Evolutionary conservation across 2,888 invertebrate genomes (phyloP), one percentile per base, ranked within the genome.

Genomic region (Hyles lineata): DNA sequence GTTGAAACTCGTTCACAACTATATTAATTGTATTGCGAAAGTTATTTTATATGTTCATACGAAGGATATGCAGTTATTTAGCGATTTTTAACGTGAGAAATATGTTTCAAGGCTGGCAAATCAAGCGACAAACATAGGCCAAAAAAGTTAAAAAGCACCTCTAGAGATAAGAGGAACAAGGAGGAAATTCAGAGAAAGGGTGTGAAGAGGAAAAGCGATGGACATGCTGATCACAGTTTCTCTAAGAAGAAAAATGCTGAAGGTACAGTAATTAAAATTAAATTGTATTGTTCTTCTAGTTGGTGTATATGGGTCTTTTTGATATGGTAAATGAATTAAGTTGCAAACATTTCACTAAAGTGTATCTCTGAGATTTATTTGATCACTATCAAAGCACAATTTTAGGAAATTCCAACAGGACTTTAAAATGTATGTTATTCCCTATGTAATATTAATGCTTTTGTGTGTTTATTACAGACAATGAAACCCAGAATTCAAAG

Each of bases 131-230:
- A 87, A 80, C 83, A 83, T 72, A 82, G 79, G 76, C 77, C 76
- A 75, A 85, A 80, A 80, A 90, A 86, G 78, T 86, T 87, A 78
- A 89, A 88, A 79, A 79, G 77, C 73, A 82, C 79, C 75, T 76
- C 76, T 73, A 83, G 76, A 76, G 87, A 87, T 67, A 89, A 85
- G 71, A 86, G 76, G 55, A 89, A 82, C 76, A 86, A 79, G 78
- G 86, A 89, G 59, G 89, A 90, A 55, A 63, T 74, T 17, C 79
- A 80, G 55, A 91, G 85, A 76, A 91, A 86, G 75, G 78, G 78
- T 63, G 78, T 86, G 25, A 94, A 94, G 78, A 85, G 93, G 71
- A 93, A 90, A 85, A 91, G 89, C 79, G 90, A 90, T 79, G 80
- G 80, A 29, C 55, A 70, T 52, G 76, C 79, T 72, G 85, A 84